A percentile compares a stretch with the other conserved stretches of the same genome.
Evolutionary conservation across 2,113 vertebrate species (phyloP).

Genomic region (Hirundichthys speculiger): DNA sequence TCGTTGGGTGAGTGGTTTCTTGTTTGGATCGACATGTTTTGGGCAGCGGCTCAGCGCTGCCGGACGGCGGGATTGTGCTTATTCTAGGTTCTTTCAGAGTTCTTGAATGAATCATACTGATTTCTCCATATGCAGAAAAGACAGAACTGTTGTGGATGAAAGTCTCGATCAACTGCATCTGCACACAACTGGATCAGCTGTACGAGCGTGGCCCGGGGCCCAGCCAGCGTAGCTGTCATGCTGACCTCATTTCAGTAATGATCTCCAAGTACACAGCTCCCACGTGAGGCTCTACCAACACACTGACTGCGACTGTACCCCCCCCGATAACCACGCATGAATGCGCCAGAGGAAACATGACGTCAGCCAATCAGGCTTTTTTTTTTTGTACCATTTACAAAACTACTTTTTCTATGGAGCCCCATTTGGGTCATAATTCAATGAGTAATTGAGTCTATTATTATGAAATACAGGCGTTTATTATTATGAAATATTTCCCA

Average conservation of each 20-base stretch:
- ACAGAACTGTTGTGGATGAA: conserved; percentile 21
- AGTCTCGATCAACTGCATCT: conserved; percentile 64
- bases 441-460: no score
- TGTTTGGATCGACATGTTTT: conserved; percentile 39
- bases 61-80: conserved; percentile 24
- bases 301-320: conserved; percentile 39
- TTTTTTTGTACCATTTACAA: no score
- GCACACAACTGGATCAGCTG: conserved; percentile 51
- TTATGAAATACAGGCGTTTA: no score
- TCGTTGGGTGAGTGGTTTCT: conserved; percentile 36
- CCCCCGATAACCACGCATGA: no score
- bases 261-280: conserved; percentile 64
- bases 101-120: conserved; percentile 58
- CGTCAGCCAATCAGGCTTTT: no score
- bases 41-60: conserved; percentile 15
- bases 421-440: no score
- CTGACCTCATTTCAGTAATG: conserved; percentile 77
- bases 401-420: no score
- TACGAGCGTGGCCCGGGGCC: conserved; percentile 53
- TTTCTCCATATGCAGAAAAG: conserved; percentile 40
- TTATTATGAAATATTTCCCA: no score
- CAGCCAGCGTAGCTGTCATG: conserved; percentile 54
- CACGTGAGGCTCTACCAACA: conserved; percentile 55
- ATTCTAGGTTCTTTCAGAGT: conserved; percentile 49
- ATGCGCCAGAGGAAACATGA: no score